Percentiles rank a stretch among this genome's conserved stretches.
phyloP scores from a whole-genome alignment of 30 jellyfish, hydroid and myxozoan genomes.

The Sanderia malayensis region DNA sequence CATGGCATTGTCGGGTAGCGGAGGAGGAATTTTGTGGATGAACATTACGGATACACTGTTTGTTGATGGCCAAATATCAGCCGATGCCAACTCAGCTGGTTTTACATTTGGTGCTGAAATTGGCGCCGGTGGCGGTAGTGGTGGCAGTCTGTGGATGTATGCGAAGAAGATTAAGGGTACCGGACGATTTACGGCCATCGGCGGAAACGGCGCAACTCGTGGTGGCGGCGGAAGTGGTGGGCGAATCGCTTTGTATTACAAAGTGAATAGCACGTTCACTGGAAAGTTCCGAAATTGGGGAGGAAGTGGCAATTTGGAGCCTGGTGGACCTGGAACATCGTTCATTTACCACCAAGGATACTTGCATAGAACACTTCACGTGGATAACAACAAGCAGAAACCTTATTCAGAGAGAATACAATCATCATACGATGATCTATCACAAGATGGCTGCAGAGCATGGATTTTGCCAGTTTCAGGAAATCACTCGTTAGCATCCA shows the following conservation, averaged over 20 bases:
- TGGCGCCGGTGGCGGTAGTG: constrained; percentile 66
- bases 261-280: constrained; percentile 40
- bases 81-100: constrained; percentile 33
- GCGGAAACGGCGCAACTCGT: constrained; percentile 47
- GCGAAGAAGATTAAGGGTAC: constrained; percentile 53
- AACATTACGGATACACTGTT: constrained; percentile 45
- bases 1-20: constrained; percentile 49
- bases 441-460: constrained; percentile 47
- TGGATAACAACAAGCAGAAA: constrained; percentile 47
- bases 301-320: constrained; percentile 48
- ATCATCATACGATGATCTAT: constrained; percentile 22
- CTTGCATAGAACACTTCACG: constrained; percentile 42
- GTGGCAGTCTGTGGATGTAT: constrained; percentile 66
- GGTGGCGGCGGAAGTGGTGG: constrained; percentile 75
- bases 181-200: constrained; percentile 42
- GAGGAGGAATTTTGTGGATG: constrained; percentile 64
- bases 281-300: constrained; percentile 56
- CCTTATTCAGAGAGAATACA: constrained; percentile 32
- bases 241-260: constrained; percentile 54
- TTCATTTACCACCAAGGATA: constrained; percentile 49
- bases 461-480: constrained; percentile 67
- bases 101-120: neutral
- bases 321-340: constrained; percentile 69
- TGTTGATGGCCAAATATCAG: constrained; percentile 45
- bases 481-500: constrained; percentile 49